Percentiles rank a stretch among this genome's conserved stretches.
Conservation (phyloP, 2,888 invertebrate genomes). For the Mermis nigrescens region DNA sequence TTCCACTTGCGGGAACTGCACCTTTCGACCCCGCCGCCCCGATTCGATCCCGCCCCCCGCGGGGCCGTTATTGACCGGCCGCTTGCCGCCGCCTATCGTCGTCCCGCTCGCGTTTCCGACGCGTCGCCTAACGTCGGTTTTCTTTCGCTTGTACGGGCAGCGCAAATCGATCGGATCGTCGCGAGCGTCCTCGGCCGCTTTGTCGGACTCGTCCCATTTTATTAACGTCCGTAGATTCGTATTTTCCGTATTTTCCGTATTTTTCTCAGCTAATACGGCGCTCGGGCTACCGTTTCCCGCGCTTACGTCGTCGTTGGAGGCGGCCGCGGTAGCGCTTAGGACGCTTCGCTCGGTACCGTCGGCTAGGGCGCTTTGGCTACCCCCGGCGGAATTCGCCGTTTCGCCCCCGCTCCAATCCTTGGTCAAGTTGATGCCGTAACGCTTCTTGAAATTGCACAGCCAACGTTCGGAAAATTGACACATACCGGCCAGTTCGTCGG, state of each 20-base stretch:
- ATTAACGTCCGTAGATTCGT: background rate
- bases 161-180: background rate
- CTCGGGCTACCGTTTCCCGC: background rate
- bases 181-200: background rate
- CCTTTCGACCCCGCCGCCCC: constrained; percentile 14
- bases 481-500: constrained; percentile 13
- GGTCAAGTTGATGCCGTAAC: constrained; percentile 12
- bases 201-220: background rate
- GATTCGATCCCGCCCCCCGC: constrained; percentile 13
- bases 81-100: background rate
- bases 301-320: background rate
- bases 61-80: constrained; percentile 1
- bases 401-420: constrained; percentile 4
- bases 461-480: constrained; percentile 24
- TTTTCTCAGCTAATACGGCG: background rate
- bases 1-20: constrained; percentile 15
- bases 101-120: background rate
- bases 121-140: background rate
- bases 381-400: background rate
- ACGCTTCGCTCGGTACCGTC: background rate
- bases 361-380: background rate
- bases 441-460: constrained; percentile 23
- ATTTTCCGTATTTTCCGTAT: background rate
- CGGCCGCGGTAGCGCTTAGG: background rate
- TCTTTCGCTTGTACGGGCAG: no score